Base-by-base conservation (phyloP, 2,113 vertebrate genomes). In the Proterorhinus semilunaris region DNA sequence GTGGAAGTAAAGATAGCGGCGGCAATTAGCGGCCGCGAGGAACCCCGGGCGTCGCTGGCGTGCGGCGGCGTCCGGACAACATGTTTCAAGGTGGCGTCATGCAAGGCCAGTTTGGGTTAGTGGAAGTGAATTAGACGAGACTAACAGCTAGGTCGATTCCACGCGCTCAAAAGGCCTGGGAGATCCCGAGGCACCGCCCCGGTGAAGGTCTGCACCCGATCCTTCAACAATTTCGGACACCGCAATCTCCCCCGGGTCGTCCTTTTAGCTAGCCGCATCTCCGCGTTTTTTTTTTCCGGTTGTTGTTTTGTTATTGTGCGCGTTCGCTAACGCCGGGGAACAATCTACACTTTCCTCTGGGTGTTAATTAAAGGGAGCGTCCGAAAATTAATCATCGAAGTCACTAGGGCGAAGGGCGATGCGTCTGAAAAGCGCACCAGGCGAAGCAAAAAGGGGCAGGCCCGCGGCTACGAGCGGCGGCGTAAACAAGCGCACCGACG, bases 351-450 rank as follows among this genome's bases (percentile, higher is more conserved):
- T 94, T 85, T 91, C 87, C 96, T 96, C 97, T 96, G 96, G 96
- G 95, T 96, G 94, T 94, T 98, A 97, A 99, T 99, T 99, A 98
- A 95, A 94, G 95, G 91, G 90, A 94, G 95, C 95, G 93, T 96
- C 96, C 93, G 27, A 94, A 91, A 98, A 98, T 99, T 97, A 99
- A 98, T 99, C 96, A 97, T 91, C 93, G 93, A 94, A 95, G 93
- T 95, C 95, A 99, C 93, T 94, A 98, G 96, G 95, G 96, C 95
- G 96, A 96, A 96, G 96, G 95, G 91, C 93, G 94, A 98, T 94
- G 95, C 96, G 96, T 97, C 96, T 96, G 94, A 92, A 96, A 93
- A 92, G 91, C 75, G 27, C 17, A 27, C 17, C 53, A n/a, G 16
- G 8, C 21, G 55, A 10, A 11, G 13, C 5, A 11, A 42, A 36